These are phyloP conservation scores for Leptothorax acervorum DNA, from an alignment of 2,888 invertebrate genomes.

Conservation along the genomic window DNA sequence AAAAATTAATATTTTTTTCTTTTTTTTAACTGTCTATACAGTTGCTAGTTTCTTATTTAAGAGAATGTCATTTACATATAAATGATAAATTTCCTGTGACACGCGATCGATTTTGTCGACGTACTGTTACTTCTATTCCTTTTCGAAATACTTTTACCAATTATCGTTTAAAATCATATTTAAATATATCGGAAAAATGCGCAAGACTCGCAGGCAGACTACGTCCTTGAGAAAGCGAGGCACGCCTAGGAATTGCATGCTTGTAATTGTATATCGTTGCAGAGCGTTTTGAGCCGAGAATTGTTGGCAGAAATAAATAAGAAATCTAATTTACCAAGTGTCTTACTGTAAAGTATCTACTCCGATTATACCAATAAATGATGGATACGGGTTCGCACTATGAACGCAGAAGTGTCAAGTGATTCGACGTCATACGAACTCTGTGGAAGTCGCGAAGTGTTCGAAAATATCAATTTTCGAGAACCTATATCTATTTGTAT, in stretches of 20 bases:
- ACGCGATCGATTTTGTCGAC: constrained; percentile 2
- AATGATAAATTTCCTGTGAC: background rate
- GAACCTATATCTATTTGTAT: constrained; percentile 41
- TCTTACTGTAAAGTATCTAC: constrained; percentile 52
- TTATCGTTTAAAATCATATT: background rate
- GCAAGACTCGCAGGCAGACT: constrained; percentile 31
- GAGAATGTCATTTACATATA: background rate
- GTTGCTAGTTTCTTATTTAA: background rate
- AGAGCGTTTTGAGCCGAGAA: constrained; percentile 41
- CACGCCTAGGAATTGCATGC: constrained; percentile 40
- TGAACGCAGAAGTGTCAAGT: constrained; percentile 10
- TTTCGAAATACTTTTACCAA: constrained; percentile 15
- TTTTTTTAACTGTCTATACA: background rate
- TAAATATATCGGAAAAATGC: constrained; percentile 1
- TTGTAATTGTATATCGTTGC: constrained; percentile 38
- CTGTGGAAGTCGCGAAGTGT: constrained; percentile 24
- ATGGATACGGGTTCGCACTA: constrained; percentile 45
- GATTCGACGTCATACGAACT: constrained; percentile 26
- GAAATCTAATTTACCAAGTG: constrained; percentile 55
- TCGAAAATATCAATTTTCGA: constrained; percentile 34
- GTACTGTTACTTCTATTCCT: background rate
- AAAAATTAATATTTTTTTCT: background rate
- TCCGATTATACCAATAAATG: constrained; percentile 40
- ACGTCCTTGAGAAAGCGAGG: constrained; percentile 29
- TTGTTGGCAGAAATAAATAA: constrained; percentile 53